Evolutionary conservation across 1,140 invertebrate species (phyloP).

Genomic region (Potamilus streckersoni): DNA sequence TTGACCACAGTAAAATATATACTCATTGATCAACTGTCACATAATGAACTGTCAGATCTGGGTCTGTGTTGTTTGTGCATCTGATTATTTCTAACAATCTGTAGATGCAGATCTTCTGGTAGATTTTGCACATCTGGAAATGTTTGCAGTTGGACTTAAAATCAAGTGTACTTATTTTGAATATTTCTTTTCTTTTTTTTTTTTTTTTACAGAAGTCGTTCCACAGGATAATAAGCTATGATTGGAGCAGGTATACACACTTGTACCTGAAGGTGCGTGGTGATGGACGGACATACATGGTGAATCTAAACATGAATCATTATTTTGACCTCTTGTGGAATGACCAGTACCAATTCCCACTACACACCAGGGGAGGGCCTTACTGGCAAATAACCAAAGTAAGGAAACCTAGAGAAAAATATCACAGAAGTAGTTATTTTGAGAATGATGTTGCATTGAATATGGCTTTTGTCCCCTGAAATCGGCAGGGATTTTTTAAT

Average conservation of each 20-base stretch:
- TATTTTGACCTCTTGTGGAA: slow-evolving; percentile 85
- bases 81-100: no score
- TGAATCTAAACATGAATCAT: slow-evolving; percentile 79
- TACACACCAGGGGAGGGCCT: slow-evolving; percentile 94
- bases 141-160: no score
- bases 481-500: no score
- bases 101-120: no score
- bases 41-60: no score
- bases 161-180: background rate
- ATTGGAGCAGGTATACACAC: slow-evolving; percentile 86
- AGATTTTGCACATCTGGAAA: no score
- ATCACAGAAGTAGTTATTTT: no score
- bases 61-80: no score
- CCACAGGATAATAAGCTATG: slow-evolving; percentile 75
- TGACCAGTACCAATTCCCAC: slow-evolving; percentile 83
- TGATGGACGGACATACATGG: slow-evolving; percentile 88
- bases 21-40: no score
- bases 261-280: slow-evolving; percentile 87
- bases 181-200: slow-evolving; percentile 13
- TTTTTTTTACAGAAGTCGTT: slow-evolving; percentile 81
- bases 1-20: no score
- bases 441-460: no score
- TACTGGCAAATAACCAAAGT: slow-evolving; percentile 94
- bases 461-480: no score
- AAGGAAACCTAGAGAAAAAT: slow-evolving; percentile 31